phyloP scores from a whole-genome alignment of 2,797 vertebrate species.

The Gouania willdenowi region DNA sequence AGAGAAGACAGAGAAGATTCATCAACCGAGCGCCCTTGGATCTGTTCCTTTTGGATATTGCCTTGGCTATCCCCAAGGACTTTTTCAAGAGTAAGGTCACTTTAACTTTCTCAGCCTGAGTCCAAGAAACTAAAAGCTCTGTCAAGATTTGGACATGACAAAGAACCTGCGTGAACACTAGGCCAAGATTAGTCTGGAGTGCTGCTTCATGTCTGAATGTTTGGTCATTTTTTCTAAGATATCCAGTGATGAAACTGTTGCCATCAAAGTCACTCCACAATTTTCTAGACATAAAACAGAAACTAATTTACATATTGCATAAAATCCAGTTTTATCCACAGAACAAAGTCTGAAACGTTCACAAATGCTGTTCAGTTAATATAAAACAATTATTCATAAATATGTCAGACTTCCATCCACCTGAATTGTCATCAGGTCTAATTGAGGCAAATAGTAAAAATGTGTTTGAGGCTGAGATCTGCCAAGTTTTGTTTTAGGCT shows the following conservation, averaged over 20 bases:
- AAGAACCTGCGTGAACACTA: constrained; percentile 5
- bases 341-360: too few species aligned
- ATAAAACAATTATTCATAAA: background rate
- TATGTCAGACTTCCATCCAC: too few species aligned
- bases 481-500: too few species aligned
- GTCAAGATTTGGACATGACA: constrained; percentile 27
- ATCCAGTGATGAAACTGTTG: too few species aligned
- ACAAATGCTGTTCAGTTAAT: background rate
- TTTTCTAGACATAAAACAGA: too few species aligned
- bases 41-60: constrained; percentile 23
- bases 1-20: background rate
- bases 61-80: constrained; percentile 20
- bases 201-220: constrained; percentile 29
- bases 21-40: constrained; percentile 1
- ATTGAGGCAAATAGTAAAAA: background rate
- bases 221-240: too few species aligned
- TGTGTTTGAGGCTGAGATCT: too few species aligned
- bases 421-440: too few species aligned
- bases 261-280: too few species aligned
- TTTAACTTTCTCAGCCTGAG: constrained; percentile 17
- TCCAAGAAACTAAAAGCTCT: constrained; percentile 20
- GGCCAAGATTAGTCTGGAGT: constrained; percentile 25
- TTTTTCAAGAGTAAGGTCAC: constrained; percentile 6
- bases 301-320: constrained; percentile 5
- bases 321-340: constrained; percentile 1